Base-by-base conservation (phyloP, 1,140 invertebrate genomes). In the Parasteatoda tepidariorum region DNA sequence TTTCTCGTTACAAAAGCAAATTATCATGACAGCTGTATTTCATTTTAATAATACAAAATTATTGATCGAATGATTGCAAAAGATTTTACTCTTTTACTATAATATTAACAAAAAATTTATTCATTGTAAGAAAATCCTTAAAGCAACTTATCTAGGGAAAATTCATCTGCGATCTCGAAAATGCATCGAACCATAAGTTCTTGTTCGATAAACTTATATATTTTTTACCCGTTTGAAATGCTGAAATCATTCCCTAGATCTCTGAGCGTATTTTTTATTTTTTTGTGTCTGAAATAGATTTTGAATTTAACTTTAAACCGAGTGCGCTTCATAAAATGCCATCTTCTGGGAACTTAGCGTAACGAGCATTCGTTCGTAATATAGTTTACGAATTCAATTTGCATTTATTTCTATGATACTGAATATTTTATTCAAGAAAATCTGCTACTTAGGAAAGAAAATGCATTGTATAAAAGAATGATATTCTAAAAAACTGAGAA, bases 101-200 rank as follows among this genome's bases (percentile, higher is more conserved):
- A n/a, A n/a, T n/a, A n/a, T n/a, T n/a, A n/a, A n/a, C n/a, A n/a
- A n/a, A n/a, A n/a, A n/a, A n/a, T n/a, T n/a, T n/a, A n/a, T n/a
- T n/a, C n/a, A n/a, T n/a, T n/a, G n/a, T n/a, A n/a, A n/a, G n/a
- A n/a, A n/a, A n/a, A n/a, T n/a, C n/a, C n/a, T n/a, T n/a, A n/a
- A n/a, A n/a, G n/a, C n/a, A n/a, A n/a, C n/a, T n/a, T n/a, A n/a
- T n/a, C n/a, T n/a, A n/a, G n/a, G n/a, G 31, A 57, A 78, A 79
- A 68, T 66, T 79, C 59, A 34, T 28, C 62, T 57, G 57, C 68
- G 57, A 79, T 68, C 64, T 79, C 5, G 38, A 68, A 79, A 68
- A 79, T 68, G 38, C 48, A 68, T 5, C 28, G 30, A 57, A 28
- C 62, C 64, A 68, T 79, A 79, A 79, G 66, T 67, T 31, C 30